phyloP scores from a whole-genome alignment of 2,797 vertebrate species.

The Pyrocephalus nanus region DNA sequence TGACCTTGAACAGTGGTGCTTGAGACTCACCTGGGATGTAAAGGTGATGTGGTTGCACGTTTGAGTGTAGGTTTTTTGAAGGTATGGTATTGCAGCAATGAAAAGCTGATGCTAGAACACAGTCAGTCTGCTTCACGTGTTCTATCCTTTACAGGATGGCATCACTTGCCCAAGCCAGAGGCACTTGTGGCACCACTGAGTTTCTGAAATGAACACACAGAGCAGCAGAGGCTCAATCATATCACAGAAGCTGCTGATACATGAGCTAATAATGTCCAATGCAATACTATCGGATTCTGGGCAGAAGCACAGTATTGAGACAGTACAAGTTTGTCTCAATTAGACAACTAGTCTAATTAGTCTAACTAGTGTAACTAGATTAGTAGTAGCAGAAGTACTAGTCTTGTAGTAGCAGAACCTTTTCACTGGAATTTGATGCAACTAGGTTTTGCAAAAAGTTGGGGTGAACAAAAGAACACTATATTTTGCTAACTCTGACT shows the following conservation, averaged over 20 bases:
- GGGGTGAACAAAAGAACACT: background rate
- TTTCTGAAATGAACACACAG: background rate
- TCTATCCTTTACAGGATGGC: background rate
- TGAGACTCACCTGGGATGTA: background rate
- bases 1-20: background rate
- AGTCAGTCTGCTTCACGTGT: background rate
- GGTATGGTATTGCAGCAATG: background rate
- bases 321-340: background rate
- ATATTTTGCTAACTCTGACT: background rate
- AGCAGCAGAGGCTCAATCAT: background rate
- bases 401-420: background rate
- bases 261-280: background rate
- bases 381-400: too few species aligned
- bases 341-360: too few species aligned
- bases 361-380: background rate
- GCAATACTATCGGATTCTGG: background rate
- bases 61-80: accelerated
- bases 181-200: background rate
- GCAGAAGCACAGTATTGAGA: background rate
- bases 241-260: background rate
- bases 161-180: background rate
- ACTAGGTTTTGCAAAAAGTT: background rate
- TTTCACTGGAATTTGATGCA: background rate
- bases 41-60: background rate
- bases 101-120: background rate